These are phyloP conservation scores for Oscheius sp. DNA, from an alignment of 2,888 invertebrate species.

Conservation along the genomic window DNA sequence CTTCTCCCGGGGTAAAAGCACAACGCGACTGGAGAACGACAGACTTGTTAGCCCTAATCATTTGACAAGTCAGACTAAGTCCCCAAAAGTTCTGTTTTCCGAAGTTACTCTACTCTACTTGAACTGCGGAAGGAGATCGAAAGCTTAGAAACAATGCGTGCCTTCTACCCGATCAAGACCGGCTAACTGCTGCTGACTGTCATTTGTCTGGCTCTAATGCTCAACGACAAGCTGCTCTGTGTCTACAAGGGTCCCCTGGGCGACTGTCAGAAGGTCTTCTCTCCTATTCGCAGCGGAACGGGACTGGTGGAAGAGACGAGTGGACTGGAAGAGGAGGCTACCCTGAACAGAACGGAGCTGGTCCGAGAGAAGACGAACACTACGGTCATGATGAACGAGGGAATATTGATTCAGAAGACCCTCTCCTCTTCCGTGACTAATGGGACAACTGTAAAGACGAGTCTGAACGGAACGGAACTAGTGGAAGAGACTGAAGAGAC, in stretches of 20 bases:
- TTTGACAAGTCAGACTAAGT: too few relatives aligned
- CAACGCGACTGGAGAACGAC: too few relatives aligned
- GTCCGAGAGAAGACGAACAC: neutral
- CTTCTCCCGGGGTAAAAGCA: too few relatives aligned
- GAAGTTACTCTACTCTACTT: neutral
- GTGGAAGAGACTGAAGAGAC: neutral
- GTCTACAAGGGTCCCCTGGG: neutral
- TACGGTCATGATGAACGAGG: neutral
- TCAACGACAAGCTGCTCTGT: slow-evolving; percentile 19
- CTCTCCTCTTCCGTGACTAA: neutral
- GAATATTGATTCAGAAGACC: neutral
- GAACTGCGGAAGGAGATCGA: neutral
- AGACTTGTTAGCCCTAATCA: too few relatives aligned
- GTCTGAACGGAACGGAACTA: neutral
- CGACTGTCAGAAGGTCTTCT: neutral
- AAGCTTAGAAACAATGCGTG: neutral
- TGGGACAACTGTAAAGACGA: neutral
- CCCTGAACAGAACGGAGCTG: neutral
- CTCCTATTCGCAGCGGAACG: neutral
- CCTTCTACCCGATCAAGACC: slow-evolving; percentile 1
- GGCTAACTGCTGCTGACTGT: slow-evolving; percentile 6
- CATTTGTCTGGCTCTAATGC: slow-evolving; percentile 6
- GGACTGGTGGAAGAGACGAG: neutral
- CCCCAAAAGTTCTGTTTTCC: too few relatives aligned
- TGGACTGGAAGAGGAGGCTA: neutral